A percentile compares a stretch with the other conserved stretches of the same genome.
Conservation (phyloP, 2,113 vertebrate genomes). For the Hoplias malabaricus region DNA sequence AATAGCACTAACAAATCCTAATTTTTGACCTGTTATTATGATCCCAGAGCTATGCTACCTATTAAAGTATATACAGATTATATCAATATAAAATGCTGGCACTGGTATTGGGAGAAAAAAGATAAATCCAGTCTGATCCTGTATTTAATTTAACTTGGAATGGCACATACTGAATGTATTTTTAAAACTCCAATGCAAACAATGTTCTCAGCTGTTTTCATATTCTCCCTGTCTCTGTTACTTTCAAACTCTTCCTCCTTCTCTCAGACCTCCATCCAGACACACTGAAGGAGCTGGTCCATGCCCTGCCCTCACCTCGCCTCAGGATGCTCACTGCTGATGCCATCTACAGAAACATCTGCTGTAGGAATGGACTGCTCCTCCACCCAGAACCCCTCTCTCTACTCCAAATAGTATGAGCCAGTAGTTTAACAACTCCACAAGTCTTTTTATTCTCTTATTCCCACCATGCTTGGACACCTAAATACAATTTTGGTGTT, state of each 20-base stretch:
- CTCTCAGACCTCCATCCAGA: conserved; percentile 74
- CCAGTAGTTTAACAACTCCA: neutral
- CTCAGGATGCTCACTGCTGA: conserved; percentile 86
- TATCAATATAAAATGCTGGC: too few relatives aligned
- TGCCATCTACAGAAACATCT: conserved; percentile 83
- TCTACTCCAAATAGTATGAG: conserved; percentile 80
- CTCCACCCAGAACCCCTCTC: conserved; percentile 76
- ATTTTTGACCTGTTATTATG: neutral
- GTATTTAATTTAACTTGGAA: too few relatives aligned
- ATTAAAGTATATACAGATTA: neutral
- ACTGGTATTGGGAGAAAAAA: too few relatives aligned
- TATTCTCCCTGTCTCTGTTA: conserved; percentile 1
- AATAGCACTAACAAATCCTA: neutral
- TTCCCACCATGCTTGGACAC: too few relatives aligned
- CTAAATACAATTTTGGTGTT: too few relatives aligned
- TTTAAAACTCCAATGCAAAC: too few relatives aligned
- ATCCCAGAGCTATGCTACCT: neutral
- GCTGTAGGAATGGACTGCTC: conserved; percentile 69
- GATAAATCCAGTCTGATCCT: too few relatives aligned
- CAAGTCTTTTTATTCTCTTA: too few relatives aligned
- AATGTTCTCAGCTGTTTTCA: too few relatives aligned
- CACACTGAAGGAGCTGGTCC: conserved; percentile 77
- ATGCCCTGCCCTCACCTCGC: conserved; percentile 78
- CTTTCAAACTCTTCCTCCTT: conserved; percentile 11
- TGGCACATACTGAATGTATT: too few relatives aligned